Percentiles rank a stretch among this genome's conserved stretches.
These are phyloP conservation scores for Papilio helenus DNA, from an alignment of 1,140 invertebrate species.

Conservation along the genomic window DNA sequence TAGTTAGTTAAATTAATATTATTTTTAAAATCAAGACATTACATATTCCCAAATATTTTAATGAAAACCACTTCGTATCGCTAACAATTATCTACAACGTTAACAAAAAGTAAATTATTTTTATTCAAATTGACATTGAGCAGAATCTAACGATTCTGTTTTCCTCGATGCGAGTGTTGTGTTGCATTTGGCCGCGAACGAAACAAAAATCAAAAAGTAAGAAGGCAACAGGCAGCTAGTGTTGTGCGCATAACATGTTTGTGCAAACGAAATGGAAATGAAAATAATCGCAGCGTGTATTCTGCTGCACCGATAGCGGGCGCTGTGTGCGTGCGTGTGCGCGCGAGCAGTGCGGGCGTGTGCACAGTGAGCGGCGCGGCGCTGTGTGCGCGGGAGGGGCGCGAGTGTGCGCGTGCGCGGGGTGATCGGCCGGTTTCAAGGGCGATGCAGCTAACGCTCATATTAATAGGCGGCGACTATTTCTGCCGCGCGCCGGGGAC, in stretches of 20 bases:
- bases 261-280: conserved; percentile 78
- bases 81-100: too few relatives aligned
- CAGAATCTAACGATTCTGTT: neutral
- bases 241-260: conserved; percentile 45
- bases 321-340: conserved; percentile 51
- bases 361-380: conserved; percentile 19
- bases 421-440: conserved; percentile 81
- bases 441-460: conserved; percentile 79
- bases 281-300: conserved; percentile 71
- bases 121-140: neutral
- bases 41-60: neutral
- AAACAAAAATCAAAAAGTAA: conserved; percentile 31
- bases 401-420: conserved; percentile 67
- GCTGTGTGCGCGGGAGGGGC: conserved; percentile 66
- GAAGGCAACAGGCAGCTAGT: conserved; percentile 24
- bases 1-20: neutral
- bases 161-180: neutral
- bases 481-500: conserved; percentile 74
- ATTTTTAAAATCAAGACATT: neutral
- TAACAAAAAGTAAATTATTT: neutral
- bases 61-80: neutral
- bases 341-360: too few relatives aligned
- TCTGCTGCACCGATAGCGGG: conserved; percentile 58
- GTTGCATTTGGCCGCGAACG: neutral
- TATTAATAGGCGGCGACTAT: conserved; percentile 81